Evolutionary conservation across 2,888 invertebrate species (phyloP), one percentile per base, ranked within the genome.

Genomic region (Entomobrya proxima): DNA sequence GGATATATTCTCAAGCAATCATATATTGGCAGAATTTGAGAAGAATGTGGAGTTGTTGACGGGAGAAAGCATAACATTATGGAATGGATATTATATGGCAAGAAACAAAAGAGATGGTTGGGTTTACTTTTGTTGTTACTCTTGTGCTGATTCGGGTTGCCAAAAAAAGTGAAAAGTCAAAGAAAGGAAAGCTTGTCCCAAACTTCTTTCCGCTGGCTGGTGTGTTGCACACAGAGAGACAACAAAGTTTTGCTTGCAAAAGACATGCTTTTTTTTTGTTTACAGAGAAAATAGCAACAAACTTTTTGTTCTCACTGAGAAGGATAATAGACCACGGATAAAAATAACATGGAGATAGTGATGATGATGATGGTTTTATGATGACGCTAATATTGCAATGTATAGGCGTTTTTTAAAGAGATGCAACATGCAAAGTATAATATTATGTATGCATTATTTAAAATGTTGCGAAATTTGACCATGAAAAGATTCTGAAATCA

Each of bases 281-380:
- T 72, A 50, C 72, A 50, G 72, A 72, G 72, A 50, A 72, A 72
- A 72, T 47, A 50, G 72, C 72, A 72, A 72, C 72, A 27, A 47
- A 47, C 47, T 47, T 72, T 67, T 50, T 72, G 50, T 72, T 72
- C 72, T 47, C 72, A 72, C 44, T n/a, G n/a, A 69, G 69, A 27
- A 72, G 50, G 40, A 47, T 72, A 47, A 72, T 72, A 72, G 72
- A 47, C n/a, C 72, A 47, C 47, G 30, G 72, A 69, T 27, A 69
- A 69, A 69, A 69, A 69, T 69, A 69, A 69, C 67, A 72, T 58
- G 58, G 1, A 30, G 69, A 40, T 47, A 24, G 27, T 67, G 67
- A 7, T 44, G 5, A n/a, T n/a, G n/a, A n/a, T n/a, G n/a, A n/a
- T n/a, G n/a, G n/a, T n/a, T n/a, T n/a, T n/a, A n/a, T n/a, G n/a